Evolutionary conservation across 2,113 vertebrate species (phyloP).

Genomic region (Polyodon spathula): DNA sequence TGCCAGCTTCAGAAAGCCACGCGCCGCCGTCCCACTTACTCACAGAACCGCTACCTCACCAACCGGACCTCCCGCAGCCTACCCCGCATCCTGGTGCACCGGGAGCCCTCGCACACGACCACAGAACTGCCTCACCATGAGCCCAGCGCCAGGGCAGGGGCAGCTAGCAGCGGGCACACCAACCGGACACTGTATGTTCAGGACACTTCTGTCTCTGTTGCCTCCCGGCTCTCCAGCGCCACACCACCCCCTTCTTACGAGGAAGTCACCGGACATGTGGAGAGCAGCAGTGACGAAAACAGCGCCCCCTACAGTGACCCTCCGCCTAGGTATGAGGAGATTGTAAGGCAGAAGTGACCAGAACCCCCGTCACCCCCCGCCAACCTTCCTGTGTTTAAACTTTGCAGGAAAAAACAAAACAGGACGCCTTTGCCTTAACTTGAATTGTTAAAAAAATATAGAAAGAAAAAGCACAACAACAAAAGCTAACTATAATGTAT

Average conservation of each 20-base stretch:
- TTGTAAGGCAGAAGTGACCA: constrained; percentile 53
- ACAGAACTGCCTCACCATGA: constrained; percentile 43
- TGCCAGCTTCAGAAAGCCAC: constrained; percentile 82
- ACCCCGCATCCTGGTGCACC: constrained; percentile 73
- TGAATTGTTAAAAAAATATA: too few species aligned
- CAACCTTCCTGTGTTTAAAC: constrained; percentile 15
- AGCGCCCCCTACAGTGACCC: constrained; percentile 66
- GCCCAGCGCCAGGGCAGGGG: constrained; percentile 24
- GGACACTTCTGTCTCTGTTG: constrained; percentile 51
- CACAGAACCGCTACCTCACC: constrained; percentile 71
- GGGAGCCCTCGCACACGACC: constrained; percentile 56
- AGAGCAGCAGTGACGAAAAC: constrained; percentile 69
- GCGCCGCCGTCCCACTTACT: constrained; percentile 69
- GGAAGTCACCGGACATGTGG: constrained; percentile 72
- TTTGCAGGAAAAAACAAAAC: too few species aligned
- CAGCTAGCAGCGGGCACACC: constrained; percentile 31
- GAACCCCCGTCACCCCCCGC: constrained; percentile 1
- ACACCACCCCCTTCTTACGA: constrained; percentile 80
- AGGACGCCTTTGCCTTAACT: too few species aligned
- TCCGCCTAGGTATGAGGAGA: constrained; percentile 81
- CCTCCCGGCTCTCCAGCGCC: constrained; percentile 70
- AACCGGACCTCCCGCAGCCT: constrained; percentile 66
- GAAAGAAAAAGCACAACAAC: too few species aligned
- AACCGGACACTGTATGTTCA: constrained; percentile 59
- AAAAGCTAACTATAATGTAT: too few species aligned